Conservation (phyloP, 53 echinoderm and acorn worm genomes). For the Actinopyga echinites region DNA sequence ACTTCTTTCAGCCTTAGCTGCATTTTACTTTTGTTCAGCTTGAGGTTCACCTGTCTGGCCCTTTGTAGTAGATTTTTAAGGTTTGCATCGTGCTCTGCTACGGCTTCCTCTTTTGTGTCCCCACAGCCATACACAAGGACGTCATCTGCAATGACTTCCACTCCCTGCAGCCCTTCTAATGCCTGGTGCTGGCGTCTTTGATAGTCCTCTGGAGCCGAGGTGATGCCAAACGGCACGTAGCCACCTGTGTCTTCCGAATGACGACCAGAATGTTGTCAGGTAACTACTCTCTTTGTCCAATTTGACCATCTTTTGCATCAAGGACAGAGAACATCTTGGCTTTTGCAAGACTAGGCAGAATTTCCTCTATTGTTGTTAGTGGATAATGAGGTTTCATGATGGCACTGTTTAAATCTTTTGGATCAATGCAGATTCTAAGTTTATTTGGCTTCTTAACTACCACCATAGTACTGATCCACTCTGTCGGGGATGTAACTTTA, state of each 20-base stretch:
- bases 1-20: too few species aligned
- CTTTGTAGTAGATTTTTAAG: constrained; percentile 26
- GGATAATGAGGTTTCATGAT: too few species aligned
- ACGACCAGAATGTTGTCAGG: constrained; percentile 49
- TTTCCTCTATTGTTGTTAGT: too few species aligned
- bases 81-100: too few species aligned
- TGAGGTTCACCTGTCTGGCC: too few species aligned
- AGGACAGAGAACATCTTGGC: background rate
- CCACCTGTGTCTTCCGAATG: constrained; percentile 45
- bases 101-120: constrained; percentile 9
- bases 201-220: constrained; percentile 20
- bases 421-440: too few species aligned
- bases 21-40: too few species aligned
- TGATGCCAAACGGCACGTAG: constrained; percentile 19
- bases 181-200: too few species aligned
- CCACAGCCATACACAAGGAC: constrained; percentile 41
- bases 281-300: constrained; percentile 8
- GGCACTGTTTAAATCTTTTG: too few species aligned
- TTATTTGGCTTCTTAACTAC: constrained; percentile 27
- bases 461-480: constrained; percentile 41
- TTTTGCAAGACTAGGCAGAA: too few species aligned
- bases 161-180: too few species aligned
- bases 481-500: constrained; percentile 21
- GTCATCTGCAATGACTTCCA: too few species aligned
- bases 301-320: constrained; percentile 12